These are phyloP conservation scores for Pangasianodon gigas DNA, from an alignment of 2,113 vertebrate genomes.

Conservation along the genomic window DNA sequence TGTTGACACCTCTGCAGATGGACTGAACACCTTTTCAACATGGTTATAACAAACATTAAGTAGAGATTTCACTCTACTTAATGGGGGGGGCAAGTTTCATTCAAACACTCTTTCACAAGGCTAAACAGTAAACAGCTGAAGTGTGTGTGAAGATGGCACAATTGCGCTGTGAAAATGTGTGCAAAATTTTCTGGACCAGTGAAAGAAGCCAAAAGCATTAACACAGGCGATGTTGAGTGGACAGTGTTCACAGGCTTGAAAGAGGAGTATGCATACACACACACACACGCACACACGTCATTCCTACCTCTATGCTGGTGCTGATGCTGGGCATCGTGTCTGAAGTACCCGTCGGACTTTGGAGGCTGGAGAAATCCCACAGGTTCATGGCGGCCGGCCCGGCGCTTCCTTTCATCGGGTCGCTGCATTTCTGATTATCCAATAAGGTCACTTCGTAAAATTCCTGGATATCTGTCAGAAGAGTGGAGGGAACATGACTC, in stretches of 20 bases:
- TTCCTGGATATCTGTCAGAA: conserved; percentile 92
- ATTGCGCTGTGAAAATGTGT: neutral
- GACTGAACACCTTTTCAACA: neutral
- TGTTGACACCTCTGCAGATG: neutral
- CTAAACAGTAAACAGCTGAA: neutral
- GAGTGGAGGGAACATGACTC: neutral
- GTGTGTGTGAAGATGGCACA: neutral
- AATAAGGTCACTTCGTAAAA: conserved; percentile 99
- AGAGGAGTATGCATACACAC: neutral
- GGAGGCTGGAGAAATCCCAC: conserved; percentile 95
- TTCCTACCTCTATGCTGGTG: conserved; percentile 86
- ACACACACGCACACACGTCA: neutral
- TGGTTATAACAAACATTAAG: no score
- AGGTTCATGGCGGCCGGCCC: conserved; percentile 82
- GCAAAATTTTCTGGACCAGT: neutral
- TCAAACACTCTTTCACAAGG: neutral
- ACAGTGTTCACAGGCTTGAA: neutral
- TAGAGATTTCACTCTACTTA: no score
- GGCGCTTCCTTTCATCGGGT: conserved; percentile 77
- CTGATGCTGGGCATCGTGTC: conserved; percentile 92
- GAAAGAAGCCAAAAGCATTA: neutral
- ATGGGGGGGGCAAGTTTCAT: neutral
- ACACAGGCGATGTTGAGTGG: neutral
- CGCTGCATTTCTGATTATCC: conserved; percentile 88
- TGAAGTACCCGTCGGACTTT: conserved; percentile 88